These are phyloP conservation scores for Philopedon plagiatum DNA, from an alignment of 2,888 invertebrate genomes.

Conservation along the genomic window DNA sequence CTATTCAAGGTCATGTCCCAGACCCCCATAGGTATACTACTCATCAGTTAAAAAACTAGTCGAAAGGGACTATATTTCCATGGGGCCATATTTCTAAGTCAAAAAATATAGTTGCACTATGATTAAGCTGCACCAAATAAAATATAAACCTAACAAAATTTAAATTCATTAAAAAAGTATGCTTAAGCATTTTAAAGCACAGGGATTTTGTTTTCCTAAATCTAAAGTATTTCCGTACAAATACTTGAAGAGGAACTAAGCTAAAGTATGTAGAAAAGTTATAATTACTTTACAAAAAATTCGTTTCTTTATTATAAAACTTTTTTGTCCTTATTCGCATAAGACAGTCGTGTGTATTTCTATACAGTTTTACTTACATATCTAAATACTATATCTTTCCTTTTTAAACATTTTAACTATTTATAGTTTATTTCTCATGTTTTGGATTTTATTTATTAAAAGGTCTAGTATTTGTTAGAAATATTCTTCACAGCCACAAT, in stretches of 20 bases:
- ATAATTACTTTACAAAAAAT: conserved; percentile 15
- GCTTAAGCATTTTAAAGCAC: neutral
- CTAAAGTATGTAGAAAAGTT: conserved; percentile 16
- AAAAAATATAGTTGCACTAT: too few relatives aligned
- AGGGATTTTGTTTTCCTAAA: neutral
- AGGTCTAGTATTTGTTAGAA: neutral
- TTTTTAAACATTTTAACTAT: neutral
- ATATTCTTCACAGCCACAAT: conserved; percentile 36
- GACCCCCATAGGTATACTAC: neutral
- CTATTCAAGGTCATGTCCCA: neutral
- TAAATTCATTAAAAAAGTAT: neutral
- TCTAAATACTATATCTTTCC: neutral
- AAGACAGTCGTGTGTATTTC: conserved; percentile 7
- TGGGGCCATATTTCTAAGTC: too few relatives aligned
- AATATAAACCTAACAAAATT: neutral
- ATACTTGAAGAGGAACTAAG: neutral
- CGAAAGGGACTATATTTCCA: too few relatives aligned
- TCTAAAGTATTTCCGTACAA: neutral
- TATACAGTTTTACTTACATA: neutral
- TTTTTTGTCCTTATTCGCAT: conserved; percentile 9
- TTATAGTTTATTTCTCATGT: neutral
- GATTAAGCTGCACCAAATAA: too few relatives aligned
- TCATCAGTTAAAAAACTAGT: neutral
- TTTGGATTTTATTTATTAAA: neutral
- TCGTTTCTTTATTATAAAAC: neutral